Percentiles rank a stretch among this genome's conserved stretches.
Evolutionary conservation across 2,113 vertebrate genomes (phyloP).

Genomic region (Phodopus roborovskii): DNA sequence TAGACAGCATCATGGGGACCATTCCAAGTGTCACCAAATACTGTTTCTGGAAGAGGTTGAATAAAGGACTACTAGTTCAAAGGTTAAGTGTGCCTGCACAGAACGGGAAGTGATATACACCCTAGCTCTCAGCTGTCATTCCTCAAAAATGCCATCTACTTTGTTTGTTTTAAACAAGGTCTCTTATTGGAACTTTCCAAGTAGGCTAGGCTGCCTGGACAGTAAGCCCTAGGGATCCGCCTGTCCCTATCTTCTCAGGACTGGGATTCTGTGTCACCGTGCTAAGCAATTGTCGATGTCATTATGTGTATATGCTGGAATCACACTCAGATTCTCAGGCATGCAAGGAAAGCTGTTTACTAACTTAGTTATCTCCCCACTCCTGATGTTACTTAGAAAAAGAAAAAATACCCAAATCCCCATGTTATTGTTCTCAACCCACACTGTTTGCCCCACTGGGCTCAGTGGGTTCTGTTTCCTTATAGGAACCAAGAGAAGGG

Average conservation of each 20-base stretch:
- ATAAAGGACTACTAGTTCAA: background rate
- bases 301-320: background rate
- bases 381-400: background rate
- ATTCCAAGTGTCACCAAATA: slow-evolving; percentile 86
- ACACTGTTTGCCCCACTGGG: background rate
- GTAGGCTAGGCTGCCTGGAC: background rate
- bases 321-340: too few species aligned
- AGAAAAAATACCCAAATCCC: background rate
- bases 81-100: background rate
- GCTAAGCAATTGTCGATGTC: background rate
- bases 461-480: background rate
- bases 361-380: too few species aligned
- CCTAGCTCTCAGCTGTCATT: background rate
- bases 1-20: slow-evolving; percentile 98
- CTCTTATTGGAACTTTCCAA: background rate
- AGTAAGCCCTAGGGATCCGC: background rate
- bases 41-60: background rate
- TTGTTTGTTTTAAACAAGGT: background rate
- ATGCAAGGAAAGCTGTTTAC: background rate
- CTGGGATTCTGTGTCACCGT: background rate
- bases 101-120: background rate
- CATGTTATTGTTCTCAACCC: background rate
- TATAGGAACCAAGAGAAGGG: background rate
- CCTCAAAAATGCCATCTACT: background rate
- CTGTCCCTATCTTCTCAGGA: background rate